phyloP scores from a whole-genome alignment of 2,113 vertebrate species.

The Taxidea taxus region DNA sequence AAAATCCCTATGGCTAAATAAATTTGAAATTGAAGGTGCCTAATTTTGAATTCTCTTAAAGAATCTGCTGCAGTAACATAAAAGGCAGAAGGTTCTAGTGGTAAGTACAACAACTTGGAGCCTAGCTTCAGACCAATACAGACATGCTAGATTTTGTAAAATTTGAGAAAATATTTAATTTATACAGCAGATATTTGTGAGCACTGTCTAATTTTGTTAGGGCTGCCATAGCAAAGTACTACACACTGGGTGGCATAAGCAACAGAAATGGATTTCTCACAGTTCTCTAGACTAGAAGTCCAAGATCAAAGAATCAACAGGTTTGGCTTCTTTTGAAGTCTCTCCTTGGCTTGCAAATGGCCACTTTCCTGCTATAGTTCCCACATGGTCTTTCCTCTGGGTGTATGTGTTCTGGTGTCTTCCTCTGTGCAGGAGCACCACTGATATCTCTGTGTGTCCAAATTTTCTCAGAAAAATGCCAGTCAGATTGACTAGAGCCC shows the following conservation, averaged over 20 bases:
- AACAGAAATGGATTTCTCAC: not conserved
- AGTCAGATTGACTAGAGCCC: not conserved
- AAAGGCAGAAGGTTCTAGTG: not conserved
- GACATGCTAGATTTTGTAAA: not conserved
- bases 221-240: not conserved
- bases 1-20: not conserved
- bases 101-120: not conserved
- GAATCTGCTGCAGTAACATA: not conserved
- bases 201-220: not conserved
- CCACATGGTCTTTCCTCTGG: not conserved
- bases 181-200: not conserved
- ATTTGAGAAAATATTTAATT: not conserved
- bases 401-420: not conserved
- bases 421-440: not conserved
- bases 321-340: not conserved
- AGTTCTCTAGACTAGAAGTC: not conserved
- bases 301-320: not conserved
- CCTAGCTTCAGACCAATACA: not conserved
- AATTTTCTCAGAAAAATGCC: not conserved
- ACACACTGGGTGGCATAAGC: not conserved
- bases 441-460: not conserved
- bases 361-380: not conserved
- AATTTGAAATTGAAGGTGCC: not conserved
- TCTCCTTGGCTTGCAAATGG: not conserved
- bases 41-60: constrained; percentile 35